Conservation (phyloP, 1,140 invertebrate genomes). For the Drosophila erecta region DNA sequence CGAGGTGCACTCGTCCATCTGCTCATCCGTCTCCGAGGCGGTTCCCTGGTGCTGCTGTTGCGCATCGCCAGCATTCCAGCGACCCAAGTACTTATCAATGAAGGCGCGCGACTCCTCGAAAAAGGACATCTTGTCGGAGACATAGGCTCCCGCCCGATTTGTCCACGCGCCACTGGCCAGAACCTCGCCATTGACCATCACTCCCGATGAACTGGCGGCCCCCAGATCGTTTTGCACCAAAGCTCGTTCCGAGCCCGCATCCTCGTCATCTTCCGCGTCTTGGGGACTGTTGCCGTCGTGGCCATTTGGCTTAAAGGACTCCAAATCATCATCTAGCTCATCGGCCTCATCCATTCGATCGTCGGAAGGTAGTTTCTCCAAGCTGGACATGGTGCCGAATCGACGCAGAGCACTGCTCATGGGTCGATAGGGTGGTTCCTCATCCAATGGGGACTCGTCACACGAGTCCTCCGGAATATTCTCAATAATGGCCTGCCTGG, state of each 20-base stretch:
- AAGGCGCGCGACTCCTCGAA: constrained; percentile 87
- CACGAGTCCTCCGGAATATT: constrained; percentile 85
- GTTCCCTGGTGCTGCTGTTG: constrained; percentile 38
- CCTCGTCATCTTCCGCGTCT: constrained; percentile 74
- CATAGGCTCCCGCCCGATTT: constrained; percentile 90
- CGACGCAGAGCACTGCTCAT: constrained; percentile 86
- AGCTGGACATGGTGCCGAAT: constrained; percentile 91
- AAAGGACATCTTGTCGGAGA: constrained; percentile 92
- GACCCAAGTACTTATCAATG: constrained; percentile 82
- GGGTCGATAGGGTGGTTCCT: constrained; percentile 86
- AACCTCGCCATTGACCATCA: constrained; percentile 61
- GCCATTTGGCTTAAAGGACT: constrained; percentile 48
- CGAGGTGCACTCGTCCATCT: constrained; percentile 89
- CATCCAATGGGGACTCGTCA: constrained; percentile 86
- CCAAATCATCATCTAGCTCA: constrained; percentile 76
- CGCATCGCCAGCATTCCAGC: constrained; percentile 76
- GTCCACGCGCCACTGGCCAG: constrained; percentile 88
- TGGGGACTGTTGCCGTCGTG: constrained; percentile 56
- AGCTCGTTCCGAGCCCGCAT: constrained; percentile 78
- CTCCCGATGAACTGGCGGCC: constrained; percentile 19
- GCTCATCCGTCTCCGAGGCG: constrained; percentile 85
- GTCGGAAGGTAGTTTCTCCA: constrained; percentile 87
- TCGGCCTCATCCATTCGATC: constrained; percentile 74
- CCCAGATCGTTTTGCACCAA: constrained; percentile 48
- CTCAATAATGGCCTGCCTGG: constrained; percentile 74